Evolutionary conservation across 2,888 invertebrate species (phyloP), one percentile per base, ranked within the genome.

Genomic region (Ectobius pallidus): DNA sequence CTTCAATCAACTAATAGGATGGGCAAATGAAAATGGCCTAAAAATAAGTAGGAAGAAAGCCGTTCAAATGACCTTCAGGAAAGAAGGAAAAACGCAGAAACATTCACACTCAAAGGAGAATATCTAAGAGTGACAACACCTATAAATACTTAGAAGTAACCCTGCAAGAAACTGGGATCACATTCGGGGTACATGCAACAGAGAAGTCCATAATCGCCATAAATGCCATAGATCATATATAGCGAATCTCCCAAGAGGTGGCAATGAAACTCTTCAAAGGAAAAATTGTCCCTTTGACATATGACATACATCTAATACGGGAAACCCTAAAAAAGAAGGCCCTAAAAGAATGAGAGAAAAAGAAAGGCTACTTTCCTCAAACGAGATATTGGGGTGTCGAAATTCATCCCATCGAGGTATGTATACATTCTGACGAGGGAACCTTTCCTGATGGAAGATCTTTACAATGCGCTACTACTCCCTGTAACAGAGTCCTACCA

Each of bases 211-310:
- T 46, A 46, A 46, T 7, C 11, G 9, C 46, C 46, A 46, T 46
- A 46, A 46, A 46, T n/a, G 46, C 3, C 46, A 46, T n/a, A 46
- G 18, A 46, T n/a, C 46, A 14, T 46, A 46, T 46, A 46, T n/a
- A 46, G 46, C 46, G n/a, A 46, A 46, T 46, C n/a, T n/a, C 46
- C 11, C 7, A 14, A 11, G 46, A 46, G 18, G 18, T n/a, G 11
- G 46, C 46, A 46, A 46, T 46, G 46, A n/a, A 46, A n/a, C 46
- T 46, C 46, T 46, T 46, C 46, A n/a, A n/a, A 46, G 46, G 9
- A 46, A 46, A 46, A 46, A n/a, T 46, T n/a, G 46, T 46, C n/a
- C 46, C 46, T 46, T n/a, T 46, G 46, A 46, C 46, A n/a, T 46
- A 46, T 46, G 46, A n/a, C 18, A 46, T 39, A 39, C 39, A 39